phyloP scores from a whole-genome alignment of 2,113 vertebrate species.

The Salvelinus sp. region DNA sequence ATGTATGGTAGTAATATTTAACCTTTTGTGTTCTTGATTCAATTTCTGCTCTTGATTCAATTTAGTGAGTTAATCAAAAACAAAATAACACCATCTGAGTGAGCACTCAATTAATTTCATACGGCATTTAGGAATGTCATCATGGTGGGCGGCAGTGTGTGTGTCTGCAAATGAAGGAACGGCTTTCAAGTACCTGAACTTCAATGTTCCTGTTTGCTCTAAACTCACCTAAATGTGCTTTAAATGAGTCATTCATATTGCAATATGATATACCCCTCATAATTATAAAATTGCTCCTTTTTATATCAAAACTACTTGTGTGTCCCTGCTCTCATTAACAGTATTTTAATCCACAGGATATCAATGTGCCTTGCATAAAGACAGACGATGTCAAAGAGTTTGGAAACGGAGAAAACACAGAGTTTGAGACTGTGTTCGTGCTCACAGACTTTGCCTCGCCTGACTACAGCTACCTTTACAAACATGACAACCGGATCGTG shows the following conservation, averaged over 20 bases:
- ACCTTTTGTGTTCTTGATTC: constrained; percentile 3
- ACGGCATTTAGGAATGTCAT: background rate
- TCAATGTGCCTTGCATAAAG: constrained; percentile 81
- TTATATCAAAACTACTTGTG: background rate
- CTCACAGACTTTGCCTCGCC: constrained; percentile 84
- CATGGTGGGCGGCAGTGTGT: background rate
- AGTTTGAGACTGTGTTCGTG: constrained; percentile 89
- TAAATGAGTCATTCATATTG: too few relatives aligned
- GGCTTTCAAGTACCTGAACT: background rate
- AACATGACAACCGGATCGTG: constrained; percentile 85
- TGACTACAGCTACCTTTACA: constrained; percentile 82
- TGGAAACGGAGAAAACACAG: constrained; percentile 80
- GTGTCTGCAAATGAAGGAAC: background rate
- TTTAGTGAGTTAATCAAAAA: constrained; percentile 1
- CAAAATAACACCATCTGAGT: background rate
- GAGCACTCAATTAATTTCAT: constrained; percentile 2
- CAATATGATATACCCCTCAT: background rate
- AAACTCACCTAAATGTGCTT: too few relatives aligned
- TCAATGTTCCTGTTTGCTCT: too few relatives aligned
- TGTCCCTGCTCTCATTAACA: background rate
- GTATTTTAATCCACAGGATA: constrained; percentile 75
- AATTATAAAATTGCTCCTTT: background rate
- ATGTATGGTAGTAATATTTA: background rate
- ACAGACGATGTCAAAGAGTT: constrained; percentile 82
- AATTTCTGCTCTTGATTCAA: constrained; percentile 21